Evolutionary conservation across 2,888 invertebrate species (phyloP).

Genomic region (Acanthococcus lagerstroemiae): DNA sequence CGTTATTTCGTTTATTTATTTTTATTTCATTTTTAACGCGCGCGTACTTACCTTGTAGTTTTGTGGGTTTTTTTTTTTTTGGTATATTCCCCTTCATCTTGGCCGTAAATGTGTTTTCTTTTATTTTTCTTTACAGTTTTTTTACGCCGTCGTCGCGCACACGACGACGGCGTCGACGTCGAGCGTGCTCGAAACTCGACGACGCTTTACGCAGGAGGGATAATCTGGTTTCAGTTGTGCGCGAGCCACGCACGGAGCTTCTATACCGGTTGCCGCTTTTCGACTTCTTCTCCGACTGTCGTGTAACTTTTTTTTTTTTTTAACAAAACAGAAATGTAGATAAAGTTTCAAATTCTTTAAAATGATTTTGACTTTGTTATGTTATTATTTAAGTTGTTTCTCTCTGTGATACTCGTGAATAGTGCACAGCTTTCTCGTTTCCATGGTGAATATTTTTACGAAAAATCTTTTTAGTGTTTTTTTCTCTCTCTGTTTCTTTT

Average conservation of each 20-base stretch:
- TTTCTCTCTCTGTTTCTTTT: conserved; percentile 14
- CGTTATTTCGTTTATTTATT: conserved; percentile 4
- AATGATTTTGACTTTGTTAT: conserved; percentile 33
- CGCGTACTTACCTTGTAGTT: not conserved
- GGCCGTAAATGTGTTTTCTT: not conserved
- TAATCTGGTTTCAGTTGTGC: conserved; percentile 27
- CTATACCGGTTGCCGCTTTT: conserved; percentile 21
- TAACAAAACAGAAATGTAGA: no score
- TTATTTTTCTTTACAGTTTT: conserved; percentile 17
- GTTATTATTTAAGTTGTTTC: conserved; percentile 32
- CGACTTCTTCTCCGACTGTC: conserved; percentile 1
- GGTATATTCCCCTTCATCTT: not conserved
- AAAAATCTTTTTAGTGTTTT: not conserved
- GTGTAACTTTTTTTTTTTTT: no score
- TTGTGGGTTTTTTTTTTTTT: no score
- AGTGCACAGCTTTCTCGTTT: conserved; percentile 13
- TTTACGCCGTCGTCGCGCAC: not conserved
- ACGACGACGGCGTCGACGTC: not conserved
- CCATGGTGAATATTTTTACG: conserved; percentile 22
- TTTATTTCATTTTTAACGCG: not conserved
- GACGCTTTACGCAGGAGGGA: conserved; percentile 11
- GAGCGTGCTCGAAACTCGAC: not conserved
- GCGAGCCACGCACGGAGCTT: conserved; percentile 27
- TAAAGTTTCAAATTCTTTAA: no score
- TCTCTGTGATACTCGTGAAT: conserved; percentile 7